These are phyloP conservation scores for Chunga burmeisteri DNA, from an alignment of 2,113 vertebrate species.

Conservation along the genomic window DNA sequence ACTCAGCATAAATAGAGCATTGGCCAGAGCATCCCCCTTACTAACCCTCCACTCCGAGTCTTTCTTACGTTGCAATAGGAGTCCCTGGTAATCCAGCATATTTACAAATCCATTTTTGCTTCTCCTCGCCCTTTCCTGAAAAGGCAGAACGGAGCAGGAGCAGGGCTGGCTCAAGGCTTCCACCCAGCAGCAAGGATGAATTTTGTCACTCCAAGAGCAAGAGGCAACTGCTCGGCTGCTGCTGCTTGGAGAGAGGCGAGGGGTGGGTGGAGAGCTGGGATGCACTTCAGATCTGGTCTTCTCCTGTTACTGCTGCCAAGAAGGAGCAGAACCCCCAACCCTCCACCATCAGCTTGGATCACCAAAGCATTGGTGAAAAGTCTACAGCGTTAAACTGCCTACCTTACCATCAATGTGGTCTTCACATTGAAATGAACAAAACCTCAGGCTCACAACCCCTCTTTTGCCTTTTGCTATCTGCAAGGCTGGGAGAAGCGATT, in stretches of 20 bases:
- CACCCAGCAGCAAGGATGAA: neutral
- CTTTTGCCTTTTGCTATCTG: neutral
- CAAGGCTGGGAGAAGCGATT: neutral
- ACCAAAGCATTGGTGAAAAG: too few species aligned
- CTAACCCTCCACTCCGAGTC: neutral
- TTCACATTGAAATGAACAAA: neutral
- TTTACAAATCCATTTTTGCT: neutral
- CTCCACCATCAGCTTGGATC: neutral
- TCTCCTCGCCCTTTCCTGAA: neutral
- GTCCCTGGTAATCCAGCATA: neutral
- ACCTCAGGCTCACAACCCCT: neutral
- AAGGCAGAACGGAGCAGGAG: neutral
- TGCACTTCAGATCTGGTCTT: neutral
- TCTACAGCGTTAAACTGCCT: neutral
- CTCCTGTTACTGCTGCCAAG: neutral
- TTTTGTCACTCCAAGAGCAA: neutral
- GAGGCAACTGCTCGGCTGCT: neutral
- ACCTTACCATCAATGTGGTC: accelerated
- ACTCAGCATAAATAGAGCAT: neutral
- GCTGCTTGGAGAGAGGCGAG: neutral
- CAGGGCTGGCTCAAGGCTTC: neutral
- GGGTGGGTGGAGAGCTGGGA: neutral
- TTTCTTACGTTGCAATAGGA: neutral
- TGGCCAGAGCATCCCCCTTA: neutral
- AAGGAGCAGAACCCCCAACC: neutral